Percentiles rank a stretch among this genome's conserved stretches.
Conservation (phyloP, 2,888 invertebrate species). For the Andrena haemorrhoa region DNA sequence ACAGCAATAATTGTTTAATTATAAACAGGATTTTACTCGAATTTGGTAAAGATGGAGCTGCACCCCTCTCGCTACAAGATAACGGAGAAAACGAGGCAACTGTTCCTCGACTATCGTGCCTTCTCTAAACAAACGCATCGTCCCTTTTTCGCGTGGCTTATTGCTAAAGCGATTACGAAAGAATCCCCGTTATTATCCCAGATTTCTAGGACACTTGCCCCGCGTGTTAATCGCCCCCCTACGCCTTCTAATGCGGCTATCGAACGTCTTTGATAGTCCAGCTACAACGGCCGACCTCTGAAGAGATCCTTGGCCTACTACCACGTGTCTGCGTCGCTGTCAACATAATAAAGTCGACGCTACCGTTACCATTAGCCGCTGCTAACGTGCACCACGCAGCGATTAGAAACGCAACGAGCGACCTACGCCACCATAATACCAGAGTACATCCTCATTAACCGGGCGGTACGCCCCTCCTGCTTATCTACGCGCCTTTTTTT, state of each 20-base stretch:
- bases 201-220: conserved; percentile 37
- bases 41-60: too few species aligned
- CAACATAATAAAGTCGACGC: conserved; percentile 58
- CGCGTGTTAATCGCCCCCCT: conserved; percentile 30
- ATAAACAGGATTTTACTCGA: too few species aligned
- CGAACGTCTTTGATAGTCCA: conserved; percentile 60
- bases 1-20: too few species aligned
- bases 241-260: conserved; percentile 26
- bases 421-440: conserved; percentile 75
- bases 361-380: conserved; percentile 65
- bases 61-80: too few species aligned
- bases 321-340: conserved; percentile 44
- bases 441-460: conserved; percentile 84
- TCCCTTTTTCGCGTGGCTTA: not conserved
- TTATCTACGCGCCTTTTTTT: conserved; percentile 67
- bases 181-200: conserved; percentile 44
- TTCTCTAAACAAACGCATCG: not conserved
- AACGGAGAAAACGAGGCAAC: not conserved
- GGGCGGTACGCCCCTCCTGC: conserved; percentile 66
- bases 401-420: conserved; percentile 75
- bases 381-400: conserved; percentile 56
- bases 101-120: not conserved
- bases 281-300: conserved; percentile 37
- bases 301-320: conserved; percentile 72
- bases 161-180: conserved; percentile 39